Base-by-base conservation (phyloP, 2,888 invertebrate species). In the Hirtodrosophila confusa region DNA sequence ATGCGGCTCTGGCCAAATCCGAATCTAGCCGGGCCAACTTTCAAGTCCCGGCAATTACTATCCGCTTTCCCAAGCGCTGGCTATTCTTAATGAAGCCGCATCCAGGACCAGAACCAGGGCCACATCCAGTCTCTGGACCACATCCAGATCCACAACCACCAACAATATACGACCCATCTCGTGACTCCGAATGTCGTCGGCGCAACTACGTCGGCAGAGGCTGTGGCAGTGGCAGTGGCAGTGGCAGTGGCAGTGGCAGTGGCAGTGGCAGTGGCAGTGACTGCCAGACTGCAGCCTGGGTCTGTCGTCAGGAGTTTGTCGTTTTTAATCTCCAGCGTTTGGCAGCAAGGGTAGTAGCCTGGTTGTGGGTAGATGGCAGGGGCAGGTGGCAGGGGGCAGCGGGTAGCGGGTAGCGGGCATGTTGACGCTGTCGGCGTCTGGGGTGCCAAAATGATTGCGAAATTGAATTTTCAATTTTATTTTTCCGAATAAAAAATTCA, bases 381-480 rank as follows among this genome's bases (percentile, higher is more conserved):
- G 17, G 17, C 17, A 17, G 17, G 1, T 1, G 17, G 17, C 17
- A 17, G 17, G 2, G 17, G 17, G 17, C 17, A 17, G 17, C 17
- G 53, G 61, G 54, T 48, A 56, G 55, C 17, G 39, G 27, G 57
- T 47, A 37, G 39, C 41, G 31, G 45, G 47, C n/a, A 23, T 45
- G 45, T 33, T 40, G 41, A 24, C 40, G 57, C 17, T 63, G 43
- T 58, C 45, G 49, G 61, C 60, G 76, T 68, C 60, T 74, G 68
- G 80, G 80, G 75, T 86, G 82, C 83, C 80, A 85, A 85, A 82
- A 86, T 83, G 83, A 78, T 83, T 83, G 82, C 83, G 71, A 83
- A 83, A 83, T 86, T 83, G 78, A 86, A 83, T 86, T 83, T 83
- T 86, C 78, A 83, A 83, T 86, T 83, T 83, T 82, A 79, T 82